phyloP scores from a whole-genome alignment of 2,888 invertebrate species.

The Noctua janthina region DNA sequence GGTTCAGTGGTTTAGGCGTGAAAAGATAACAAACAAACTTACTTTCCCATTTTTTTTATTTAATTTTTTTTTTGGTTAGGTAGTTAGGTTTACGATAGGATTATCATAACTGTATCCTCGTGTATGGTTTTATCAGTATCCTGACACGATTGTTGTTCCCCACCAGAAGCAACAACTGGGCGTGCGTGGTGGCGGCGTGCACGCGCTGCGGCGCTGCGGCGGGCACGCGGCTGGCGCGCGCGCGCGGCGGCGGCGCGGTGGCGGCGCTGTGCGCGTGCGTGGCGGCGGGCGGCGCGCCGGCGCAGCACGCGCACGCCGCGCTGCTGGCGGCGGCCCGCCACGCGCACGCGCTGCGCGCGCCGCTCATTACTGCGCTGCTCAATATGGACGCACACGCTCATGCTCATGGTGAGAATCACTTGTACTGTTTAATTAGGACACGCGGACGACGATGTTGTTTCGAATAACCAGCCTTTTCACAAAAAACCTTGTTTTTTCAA shows the following conservation, averaged over 20 bases:
- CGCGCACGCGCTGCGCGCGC: slow-evolving; percentile 71
- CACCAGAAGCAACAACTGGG: slow-evolving; percentile 94
- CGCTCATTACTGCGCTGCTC: slow-evolving; percentile 77
- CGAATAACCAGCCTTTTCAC: too few species aligned
- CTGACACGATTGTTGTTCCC: accelerated
- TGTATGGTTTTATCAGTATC: accelerated
- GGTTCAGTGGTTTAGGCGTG: too few species aligned
- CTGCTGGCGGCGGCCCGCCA: slow-evolving; percentile 75
- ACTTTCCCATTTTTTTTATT: too few species aligned
- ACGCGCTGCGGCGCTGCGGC: slow-evolving; percentile 86
- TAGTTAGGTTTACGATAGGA: too few species aligned
- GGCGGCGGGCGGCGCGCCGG: slow-evolving; percentile 75
- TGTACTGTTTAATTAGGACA: too few species aligned
- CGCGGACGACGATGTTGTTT: too few species aligned
- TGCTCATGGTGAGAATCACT: slow-evolving; percentile 73
- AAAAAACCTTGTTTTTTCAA: too few species aligned
- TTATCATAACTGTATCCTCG: too few species aligned
- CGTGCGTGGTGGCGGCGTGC: slow-evolving; percentile 95
- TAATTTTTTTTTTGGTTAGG: too few species aligned
- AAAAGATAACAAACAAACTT: too few species aligned
- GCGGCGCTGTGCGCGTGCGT: slow-evolving; percentile 80
- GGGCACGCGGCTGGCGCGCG: slow-evolving; percentile 69
- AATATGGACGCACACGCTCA: slow-evolving; percentile 82
- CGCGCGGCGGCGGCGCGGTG: slow-evolving; percentile 78
- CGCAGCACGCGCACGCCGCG: slow-evolving; percentile 72